These are phyloP conservation scores for Urocitellus parryii DNA, from an alignment of 2,113 vertebrate species.

Conservation along the genomic window DNA sequence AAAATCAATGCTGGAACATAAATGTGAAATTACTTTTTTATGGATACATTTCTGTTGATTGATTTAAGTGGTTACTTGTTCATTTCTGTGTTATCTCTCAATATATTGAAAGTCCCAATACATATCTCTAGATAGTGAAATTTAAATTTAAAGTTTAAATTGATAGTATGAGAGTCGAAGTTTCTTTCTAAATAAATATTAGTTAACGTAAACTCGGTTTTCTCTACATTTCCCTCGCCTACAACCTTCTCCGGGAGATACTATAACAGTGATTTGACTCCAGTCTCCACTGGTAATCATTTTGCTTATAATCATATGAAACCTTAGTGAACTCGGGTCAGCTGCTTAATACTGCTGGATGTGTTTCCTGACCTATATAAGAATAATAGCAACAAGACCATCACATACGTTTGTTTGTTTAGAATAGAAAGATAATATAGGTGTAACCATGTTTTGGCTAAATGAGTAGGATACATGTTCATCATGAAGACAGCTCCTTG, in stretches of 20 bases:
- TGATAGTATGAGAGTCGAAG: background rate
- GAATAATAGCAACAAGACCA: background rate
- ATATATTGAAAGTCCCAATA: background rate
- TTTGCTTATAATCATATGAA: background rate
- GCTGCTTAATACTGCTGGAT: background rate
- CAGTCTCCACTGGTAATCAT: background rate
- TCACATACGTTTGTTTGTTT: background rate
- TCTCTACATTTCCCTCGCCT: background rate
- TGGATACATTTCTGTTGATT: slow-evolving; percentile 62
- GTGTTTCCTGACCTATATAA: background rate
- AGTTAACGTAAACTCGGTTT: background rate
- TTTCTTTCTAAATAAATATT: slow-evolving; percentile 20
- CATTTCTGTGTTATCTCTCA: slow-evolving; percentile 24
- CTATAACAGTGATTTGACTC: background rate
- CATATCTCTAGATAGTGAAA: background rate
- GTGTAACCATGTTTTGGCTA: background rate
- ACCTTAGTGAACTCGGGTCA: background rate
- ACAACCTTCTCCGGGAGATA: background rate
- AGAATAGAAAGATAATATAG: background rate
- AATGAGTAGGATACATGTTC: background rate
- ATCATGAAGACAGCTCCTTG: background rate
- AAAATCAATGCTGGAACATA: slow-evolving; percentile 69
- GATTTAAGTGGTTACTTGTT: slow-evolving; percentile 63
- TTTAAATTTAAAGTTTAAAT: background rate
- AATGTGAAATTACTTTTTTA: slow-evolving; percentile 69